These are phyloP conservation scores for Drosophila kuntzei DNA, from an alignment of 2,888 invertebrate species.

Conservation along the genomic window DNA sequence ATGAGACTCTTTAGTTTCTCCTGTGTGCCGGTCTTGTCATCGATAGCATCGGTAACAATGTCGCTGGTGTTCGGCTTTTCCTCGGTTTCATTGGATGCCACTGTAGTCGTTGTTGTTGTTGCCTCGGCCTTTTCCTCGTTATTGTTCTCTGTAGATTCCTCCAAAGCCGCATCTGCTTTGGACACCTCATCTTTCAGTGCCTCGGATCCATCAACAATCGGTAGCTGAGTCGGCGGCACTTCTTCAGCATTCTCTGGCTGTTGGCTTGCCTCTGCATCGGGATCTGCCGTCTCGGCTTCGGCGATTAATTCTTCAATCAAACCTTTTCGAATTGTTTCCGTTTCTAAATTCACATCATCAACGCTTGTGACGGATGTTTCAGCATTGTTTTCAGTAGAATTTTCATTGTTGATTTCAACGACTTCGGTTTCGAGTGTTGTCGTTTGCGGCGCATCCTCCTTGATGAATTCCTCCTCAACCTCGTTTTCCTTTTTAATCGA, in stretches of 20 bases:
- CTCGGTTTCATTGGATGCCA: not conserved
- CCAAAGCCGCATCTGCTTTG: not conserved
- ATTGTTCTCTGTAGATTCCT: not conserved
- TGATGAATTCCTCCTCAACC: constrained; percentile 58
- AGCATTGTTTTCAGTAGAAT: constrained; percentile 7
- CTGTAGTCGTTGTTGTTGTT: not conserved
- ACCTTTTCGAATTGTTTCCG: constrained; percentile 65
- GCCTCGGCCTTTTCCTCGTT: constrained; percentile 3
- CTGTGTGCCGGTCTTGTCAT: constrained; percentile 51
- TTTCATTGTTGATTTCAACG: constrained; percentile 10
- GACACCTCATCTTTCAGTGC: constrained; percentile 12
- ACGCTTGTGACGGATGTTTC: constrained; percentile 9
- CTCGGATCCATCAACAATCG: constrained; percentile 26
- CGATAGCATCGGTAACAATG: constrained; percentile 12
- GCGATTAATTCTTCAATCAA: constrained; percentile 70
- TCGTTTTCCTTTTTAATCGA: constrained; percentile 46
- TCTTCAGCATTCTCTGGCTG: constrained; percentile 15
- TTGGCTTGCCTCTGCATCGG: constrained; percentile 14
- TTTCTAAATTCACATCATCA: constrained; percentile 59
- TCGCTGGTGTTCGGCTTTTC: constrained; percentile 18
- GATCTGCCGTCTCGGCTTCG: constrained; percentile 45
- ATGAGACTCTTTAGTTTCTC: constrained; percentile 84
- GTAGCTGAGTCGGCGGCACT: constrained; percentile 27
- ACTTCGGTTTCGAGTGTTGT: constrained; percentile 21
- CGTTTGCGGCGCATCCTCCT: constrained; percentile 39